Conservation (phyloP, 2,888 invertebrate genomes). For the Orthosia incerta region DNA sequence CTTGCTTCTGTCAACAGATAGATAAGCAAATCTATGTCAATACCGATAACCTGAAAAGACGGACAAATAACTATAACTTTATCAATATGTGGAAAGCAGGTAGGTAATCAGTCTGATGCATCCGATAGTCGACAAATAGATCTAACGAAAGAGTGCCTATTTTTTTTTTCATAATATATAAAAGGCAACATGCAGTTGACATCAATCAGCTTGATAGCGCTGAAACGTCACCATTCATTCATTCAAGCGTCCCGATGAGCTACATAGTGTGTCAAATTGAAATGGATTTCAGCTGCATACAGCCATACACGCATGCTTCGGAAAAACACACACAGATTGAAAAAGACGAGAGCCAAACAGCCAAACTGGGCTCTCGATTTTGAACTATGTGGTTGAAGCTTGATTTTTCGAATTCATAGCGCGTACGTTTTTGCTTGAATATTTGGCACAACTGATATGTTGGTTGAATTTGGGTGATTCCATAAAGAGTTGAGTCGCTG, state of each 20-base stretch:
- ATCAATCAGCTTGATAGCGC: slow-evolving; percentile 36
- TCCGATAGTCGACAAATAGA: slow-evolving; percentile 18
- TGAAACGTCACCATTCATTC: slow-evolving; percentile 44
- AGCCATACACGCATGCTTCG: slow-evolving; percentile 10
- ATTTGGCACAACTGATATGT: slow-evolving; percentile 54
- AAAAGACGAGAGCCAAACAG: slow-evolving; percentile 36
- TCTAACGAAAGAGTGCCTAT: slow-evolving; percentile 1
- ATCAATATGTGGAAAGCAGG: slow-evolving; percentile 19
- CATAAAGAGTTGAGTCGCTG: slow-evolving; percentile 33
- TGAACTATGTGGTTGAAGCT: slow-evolving; percentile 25
- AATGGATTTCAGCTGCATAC: slow-evolving; percentile 48
- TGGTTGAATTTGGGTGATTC: slow-evolving; percentile 51
- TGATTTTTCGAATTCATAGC: slow-evolving; percentile 34
- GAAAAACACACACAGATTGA: slow-evolving; percentile 47
- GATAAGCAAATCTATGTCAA: slow-evolving; percentile 39
- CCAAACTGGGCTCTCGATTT: slow-evolving; percentile 39
- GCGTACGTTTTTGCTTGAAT: slow-evolving; percentile 48
- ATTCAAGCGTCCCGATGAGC: slow-evolving; percentile 33
- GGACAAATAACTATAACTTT: not conserved
- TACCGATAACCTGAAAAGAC: slow-evolving; percentile 18
- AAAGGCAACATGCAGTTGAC: slow-evolving; percentile 5
- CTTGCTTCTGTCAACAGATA: slow-evolving; percentile 1
- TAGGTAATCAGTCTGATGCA: slow-evolving; percentile 22
- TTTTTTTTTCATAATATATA: slow-evolving; percentile 23
- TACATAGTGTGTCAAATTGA: slow-evolving; percentile 48